Base-by-base conservation (phyloP, 2,797 vertebrate species). In the Tiaroga cobitis region DNA sequence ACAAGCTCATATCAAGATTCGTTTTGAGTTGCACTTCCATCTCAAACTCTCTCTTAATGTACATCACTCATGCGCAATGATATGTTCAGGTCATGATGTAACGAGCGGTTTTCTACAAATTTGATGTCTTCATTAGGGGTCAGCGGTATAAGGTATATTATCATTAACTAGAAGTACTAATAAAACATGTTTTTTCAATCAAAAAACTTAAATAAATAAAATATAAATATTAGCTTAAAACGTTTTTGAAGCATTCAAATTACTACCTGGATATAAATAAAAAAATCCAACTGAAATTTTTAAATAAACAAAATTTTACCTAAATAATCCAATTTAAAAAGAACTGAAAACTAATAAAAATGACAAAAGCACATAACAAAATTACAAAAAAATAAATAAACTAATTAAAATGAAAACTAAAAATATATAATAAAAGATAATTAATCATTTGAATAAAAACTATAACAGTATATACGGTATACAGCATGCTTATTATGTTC, bases 21-120 rank as follows among this genome's bases (percentile, higher is more conserved):
- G 10, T 10, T 51, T 72, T 46, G 26, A 73, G 68, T 73, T 85
- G 68, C 79, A 67, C 80, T 78, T 70, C 21, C 43, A 32, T 43
- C 26, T 80, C 56, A 79, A 67, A 37, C 67, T 81, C 34, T 70
- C 13, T 81, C n/a, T 39, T 65, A n/a, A 37, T 75, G 43, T 37
- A 19, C 81, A 67, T 67, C 59, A 67, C 29, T 75, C 56, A 51
- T 83, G 81, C 39, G 1, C 51, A 72, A 59, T 51, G 41, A 80
- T n/a, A 51, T 39, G 29, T 41, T 68, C 67, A 39, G 32, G 18
- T 81, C 21, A 56, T 39, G 24, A 29, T 39, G 21, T 1, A 18
- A 56, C 8, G 1, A 19, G 34, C 24, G 1, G 4, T 19, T 41
- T 37, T 61, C 75, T 61, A 61, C 34, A 77, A n/a, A 56, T 26